phyloP scores from a whole-genome alignment of 2,797 vertebrate genomes.

The Valencia hispanica region DNA sequence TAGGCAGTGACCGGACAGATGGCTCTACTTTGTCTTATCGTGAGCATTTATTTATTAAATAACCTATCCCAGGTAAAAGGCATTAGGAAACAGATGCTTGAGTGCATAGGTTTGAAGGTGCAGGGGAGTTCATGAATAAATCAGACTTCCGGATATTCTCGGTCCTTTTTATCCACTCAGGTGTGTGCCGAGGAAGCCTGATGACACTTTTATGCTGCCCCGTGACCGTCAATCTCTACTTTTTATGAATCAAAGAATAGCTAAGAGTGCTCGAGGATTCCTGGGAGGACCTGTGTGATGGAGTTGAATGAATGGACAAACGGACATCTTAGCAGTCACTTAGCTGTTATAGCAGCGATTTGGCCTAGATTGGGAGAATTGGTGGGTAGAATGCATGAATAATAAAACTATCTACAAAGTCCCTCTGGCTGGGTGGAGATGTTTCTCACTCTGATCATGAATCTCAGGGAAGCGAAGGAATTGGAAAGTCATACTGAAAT shows the following conservation, averaged over 20 bases:
- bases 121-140: conserved; percentile 78
- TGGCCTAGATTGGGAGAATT: conserved; percentile 76
- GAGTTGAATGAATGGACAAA: conserved; percentile 67
- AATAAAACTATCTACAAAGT: conserved; percentile 72
- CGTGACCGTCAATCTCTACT: conserved; percentile 25
- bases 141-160: conserved; percentile 70
- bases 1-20: conserved; percentile 23
- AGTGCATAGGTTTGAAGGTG: conserved; percentile 39
- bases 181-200: conserved; percentile 43
- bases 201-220: conserved; percentile 47
- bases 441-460: conserved; percentile 59
- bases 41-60: conserved; percentile 59
- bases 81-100: conserved; percentile 39
- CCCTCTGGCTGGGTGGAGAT: conserved; percentile 70
- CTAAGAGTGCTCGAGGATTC: conserved; percentile 43
- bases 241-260: conserved; percentile 53
- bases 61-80: conserved; percentile 58
- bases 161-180: conserved; percentile 67
- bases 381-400: conserved; percentile 77
- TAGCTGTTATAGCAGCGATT: conserved; percentile 63
- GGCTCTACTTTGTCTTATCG: conserved; percentile 29
- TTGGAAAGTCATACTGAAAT: conserved; percentile 37
- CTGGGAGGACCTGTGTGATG: conserved; percentile 48
- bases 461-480: conserved; percentile 34
- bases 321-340: conserved; percentile 61